Percentiles rank a stretch among this genome's conserved stretches.
These are phyloP conservation scores for Drosophila tristis DNA, from an alignment of 1,140 invertebrate genomes.

Conservation along the genomic window DNA sequence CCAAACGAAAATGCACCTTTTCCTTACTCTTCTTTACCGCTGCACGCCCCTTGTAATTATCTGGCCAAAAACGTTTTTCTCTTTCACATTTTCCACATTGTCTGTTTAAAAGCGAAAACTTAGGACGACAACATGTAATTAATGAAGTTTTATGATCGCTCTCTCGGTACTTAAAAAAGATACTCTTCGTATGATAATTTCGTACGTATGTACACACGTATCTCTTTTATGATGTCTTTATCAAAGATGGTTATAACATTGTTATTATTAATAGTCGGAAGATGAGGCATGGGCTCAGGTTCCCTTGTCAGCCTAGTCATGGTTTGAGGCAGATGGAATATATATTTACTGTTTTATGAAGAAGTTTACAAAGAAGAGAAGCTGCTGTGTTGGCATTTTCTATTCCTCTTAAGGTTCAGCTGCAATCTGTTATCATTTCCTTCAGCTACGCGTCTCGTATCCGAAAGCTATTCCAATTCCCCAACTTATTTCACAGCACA, in stretches of 20 bases:
- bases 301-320: slow-evolving; percentile 46
- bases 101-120: slow-evolving; percentile 33
- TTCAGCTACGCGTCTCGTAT: slow-evolving; percentile 4
- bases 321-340: slow-evolving; percentile 25
- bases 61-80: slow-evolving; percentile 21
- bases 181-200: slow-evolving; percentile 55
- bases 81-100: slow-evolving; percentile 17
- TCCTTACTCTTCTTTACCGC: slow-evolving; percentile 20
- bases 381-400: no score
- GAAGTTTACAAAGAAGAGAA: neutral
- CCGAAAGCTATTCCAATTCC: no score
- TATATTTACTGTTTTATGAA: neutral
- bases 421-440: neutral
- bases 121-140: slow-evolving; percentile 56
- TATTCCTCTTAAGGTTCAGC: neutral
- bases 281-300: slow-evolving; percentile 20
- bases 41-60: slow-evolving; percentile 56
- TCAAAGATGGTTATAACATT: slow-evolving; percentile 32
- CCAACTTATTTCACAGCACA: slow-evolving; percentile 14
- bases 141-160: slow-evolving; percentile 63
- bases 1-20: slow-evolving; percentile 47
- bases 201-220: slow-evolving; percentile 1
- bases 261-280: slow-evolving; percentile 37
- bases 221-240: slow-evolving; percentile 58
- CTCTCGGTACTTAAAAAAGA: slow-evolving; percentile 25